Conservation (phyloP, 1,140 invertebrate genomes). For the Tetramorium simillimum region DNA sequence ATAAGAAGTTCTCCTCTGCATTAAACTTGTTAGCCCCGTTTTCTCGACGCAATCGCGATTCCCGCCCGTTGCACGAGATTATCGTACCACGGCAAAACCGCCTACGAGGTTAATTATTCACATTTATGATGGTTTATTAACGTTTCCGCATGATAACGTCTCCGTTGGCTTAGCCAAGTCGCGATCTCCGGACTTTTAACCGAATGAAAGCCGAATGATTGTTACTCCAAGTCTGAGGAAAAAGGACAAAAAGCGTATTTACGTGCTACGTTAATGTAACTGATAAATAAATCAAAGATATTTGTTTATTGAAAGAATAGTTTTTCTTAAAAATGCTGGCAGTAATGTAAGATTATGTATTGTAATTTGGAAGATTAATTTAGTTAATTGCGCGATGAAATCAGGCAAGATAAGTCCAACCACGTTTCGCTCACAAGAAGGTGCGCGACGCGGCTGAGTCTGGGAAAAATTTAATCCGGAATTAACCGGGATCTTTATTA, state of each 20-base stretch:
- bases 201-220: neutral
- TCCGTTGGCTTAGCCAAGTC: neutral
- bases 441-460: neutral
- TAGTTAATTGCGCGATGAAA: slow-evolving; percentile 4
- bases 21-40: slow-evolving; percentile 60
- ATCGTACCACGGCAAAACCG: slow-evolving; percentile 26
- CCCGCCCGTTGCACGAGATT: slow-evolving; percentile 45
- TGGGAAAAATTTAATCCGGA: slow-evolving; percentile 28
- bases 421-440: neutral
- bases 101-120: slow-evolving; percentile 59
- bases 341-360: neutral
- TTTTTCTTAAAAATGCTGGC: neutral
- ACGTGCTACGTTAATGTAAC: neutral
- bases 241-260: neutral
- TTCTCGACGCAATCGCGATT: slow-evolving; percentile 58
- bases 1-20: slow-evolving; percentile 56
- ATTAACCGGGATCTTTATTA: slow-evolving; percentile 37
- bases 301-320: neutral
- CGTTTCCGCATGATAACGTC: slow-evolving; percentile 41
- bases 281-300: neutral
- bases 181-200: neutral
- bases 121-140: slow-evolving; percentile 55
- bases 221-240: neutral
- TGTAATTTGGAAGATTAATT: slow-evolving; percentile 5
- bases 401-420: neutral